Percentiles rank a stretch among this genome's conserved stretches.
phyloP scores from a whole-genome alignment of 2,113 vertebrate genomes.

The Coptodon bakossiorum region DNA sequence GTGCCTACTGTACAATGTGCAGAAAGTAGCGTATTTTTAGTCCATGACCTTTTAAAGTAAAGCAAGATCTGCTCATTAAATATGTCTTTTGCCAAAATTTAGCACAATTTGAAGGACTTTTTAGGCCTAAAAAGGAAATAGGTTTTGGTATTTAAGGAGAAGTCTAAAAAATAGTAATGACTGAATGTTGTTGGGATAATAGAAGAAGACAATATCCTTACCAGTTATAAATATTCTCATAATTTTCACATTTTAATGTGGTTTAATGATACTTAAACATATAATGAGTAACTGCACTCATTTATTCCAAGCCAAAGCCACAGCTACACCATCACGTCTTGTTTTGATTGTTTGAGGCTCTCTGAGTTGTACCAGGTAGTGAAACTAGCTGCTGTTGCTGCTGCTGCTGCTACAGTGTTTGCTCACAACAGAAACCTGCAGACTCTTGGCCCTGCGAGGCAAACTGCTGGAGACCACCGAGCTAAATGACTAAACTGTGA shows the following conservation, averaged over 20 bases:
- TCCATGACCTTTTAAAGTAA: neutral
- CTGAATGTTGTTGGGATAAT: neutral
- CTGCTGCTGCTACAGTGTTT: neutral
- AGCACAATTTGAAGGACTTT: neutral
- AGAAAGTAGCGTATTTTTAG: neutral
- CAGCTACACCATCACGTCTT: neutral
- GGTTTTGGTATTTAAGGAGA: neutral
- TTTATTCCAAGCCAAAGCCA: neutral
- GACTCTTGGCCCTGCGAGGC: neutral
- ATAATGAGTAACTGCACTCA: neutral
- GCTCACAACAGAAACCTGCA: neutral
- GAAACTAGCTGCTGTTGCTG: neutral
- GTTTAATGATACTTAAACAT: neutral
- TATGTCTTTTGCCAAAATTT: neutral
- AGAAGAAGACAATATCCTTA: neutral
- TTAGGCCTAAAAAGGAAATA: neutral
- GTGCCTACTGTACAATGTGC: neutral
- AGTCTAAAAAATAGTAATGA: neutral
- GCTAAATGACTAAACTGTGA: constrained; percentile 2
- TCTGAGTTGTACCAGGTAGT: neutral
- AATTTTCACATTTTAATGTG: neutral
- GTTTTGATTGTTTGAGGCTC: neutral
- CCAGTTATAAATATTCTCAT: neutral
- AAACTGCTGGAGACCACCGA: neutral
- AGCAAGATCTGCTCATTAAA: neutral